These are phyloP conservation scores for Chaetodon trifascialis DNA, from an alignment of 2,113 vertebrate species.

Conservation along the genomic window DNA sequence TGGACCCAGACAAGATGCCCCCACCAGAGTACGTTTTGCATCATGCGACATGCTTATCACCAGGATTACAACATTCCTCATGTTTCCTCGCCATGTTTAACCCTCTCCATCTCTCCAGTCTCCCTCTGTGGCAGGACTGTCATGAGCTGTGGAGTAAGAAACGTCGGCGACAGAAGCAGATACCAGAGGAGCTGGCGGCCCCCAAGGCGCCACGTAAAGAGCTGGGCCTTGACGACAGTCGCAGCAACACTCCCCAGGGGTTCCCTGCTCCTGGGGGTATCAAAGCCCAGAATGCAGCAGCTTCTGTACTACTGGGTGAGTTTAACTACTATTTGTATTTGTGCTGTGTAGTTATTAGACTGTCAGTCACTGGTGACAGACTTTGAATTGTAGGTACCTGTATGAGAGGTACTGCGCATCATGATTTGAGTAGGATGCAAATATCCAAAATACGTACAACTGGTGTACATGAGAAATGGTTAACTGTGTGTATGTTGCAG, in stretches of 20 bases:
- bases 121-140: conserved; percentile 99
- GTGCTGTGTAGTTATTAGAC: not conserved
- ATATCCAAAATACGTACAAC: not conserved
- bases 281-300: conserved; percentile 88
- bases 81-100: not conserved
- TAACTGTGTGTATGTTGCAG: not conserved
- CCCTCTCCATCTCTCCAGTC: conserved; percentile 77
- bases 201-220: conserved; percentile 95
- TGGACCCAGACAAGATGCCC: conserved; percentile 98
- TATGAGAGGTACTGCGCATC: not conserved
- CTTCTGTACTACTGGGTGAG: conserved; percentile 81
- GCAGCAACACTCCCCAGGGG: conserved; percentile 96
- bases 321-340: not conserved
- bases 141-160: conserved; percentile 99
- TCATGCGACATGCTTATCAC: not conserved
- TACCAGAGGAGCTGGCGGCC: conserved; percentile 90
- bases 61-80: too few relatives aligned
- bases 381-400: not conserved
- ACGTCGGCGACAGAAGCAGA: conserved; percentile 96
- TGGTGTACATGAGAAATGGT: not conserved
- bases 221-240: conserved; percentile 95
- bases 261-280: conserved; percentile 87
- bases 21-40: conserved; percentile 92
- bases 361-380: not conserved
- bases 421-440: not conserved